Evolutionary conservation across 2,888 invertebrate species (phyloP).

Genomic region (Venusia cambrica): DNA sequence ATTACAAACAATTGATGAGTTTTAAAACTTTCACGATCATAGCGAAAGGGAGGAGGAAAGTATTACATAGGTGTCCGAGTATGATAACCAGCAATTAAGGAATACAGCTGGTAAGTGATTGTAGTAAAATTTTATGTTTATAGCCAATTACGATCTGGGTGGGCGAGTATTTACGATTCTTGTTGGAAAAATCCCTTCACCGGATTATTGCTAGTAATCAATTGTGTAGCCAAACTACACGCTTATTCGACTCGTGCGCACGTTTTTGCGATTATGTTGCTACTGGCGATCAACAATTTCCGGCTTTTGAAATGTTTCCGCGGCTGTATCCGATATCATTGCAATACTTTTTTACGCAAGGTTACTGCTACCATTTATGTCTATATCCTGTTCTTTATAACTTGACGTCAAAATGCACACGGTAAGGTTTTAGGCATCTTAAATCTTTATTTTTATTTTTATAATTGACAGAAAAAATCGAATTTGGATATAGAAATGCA

Average conservation of each 20-base stretch:
- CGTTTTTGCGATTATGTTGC: constrained; percentile 22
- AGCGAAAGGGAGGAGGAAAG: constrained; percentile 1
- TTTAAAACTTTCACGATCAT: constrained; percentile 4
- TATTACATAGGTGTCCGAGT: constrained; percentile 16
- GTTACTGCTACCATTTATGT: too few relatives aligned
- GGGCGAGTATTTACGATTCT: constrained; percentile 18
- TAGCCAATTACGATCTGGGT: constrained; percentile 20
- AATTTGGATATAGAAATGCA: too few relatives aligned
- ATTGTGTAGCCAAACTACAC: constrained; percentile 17
- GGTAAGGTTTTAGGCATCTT: too few relatives aligned
- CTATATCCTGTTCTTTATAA: too few relatives aligned
- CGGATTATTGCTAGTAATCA: constrained; percentile 15
- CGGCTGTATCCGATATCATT: not conserved
- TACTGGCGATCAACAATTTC: constrained; percentile 18
- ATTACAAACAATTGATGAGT: constrained; percentile 18
- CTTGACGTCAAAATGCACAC: too few relatives aligned
- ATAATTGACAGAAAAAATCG: too few relatives aligned
- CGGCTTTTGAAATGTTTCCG: constrained; percentile 14
- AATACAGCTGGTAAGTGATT: constrained; percentile 5
- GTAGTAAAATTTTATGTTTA: constrained; percentile 20
- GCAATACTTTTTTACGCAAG: not conserved
- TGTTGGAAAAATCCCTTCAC: constrained; percentile 24
- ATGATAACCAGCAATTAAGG: constrained; percentile 17
- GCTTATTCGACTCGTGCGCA: constrained; percentile 19
- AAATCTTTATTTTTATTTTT: too few relatives aligned